Evolutionary conservation across 2,797 vertebrate genomes (phyloP).

Genomic region (Cheirogaleus major): DNA sequence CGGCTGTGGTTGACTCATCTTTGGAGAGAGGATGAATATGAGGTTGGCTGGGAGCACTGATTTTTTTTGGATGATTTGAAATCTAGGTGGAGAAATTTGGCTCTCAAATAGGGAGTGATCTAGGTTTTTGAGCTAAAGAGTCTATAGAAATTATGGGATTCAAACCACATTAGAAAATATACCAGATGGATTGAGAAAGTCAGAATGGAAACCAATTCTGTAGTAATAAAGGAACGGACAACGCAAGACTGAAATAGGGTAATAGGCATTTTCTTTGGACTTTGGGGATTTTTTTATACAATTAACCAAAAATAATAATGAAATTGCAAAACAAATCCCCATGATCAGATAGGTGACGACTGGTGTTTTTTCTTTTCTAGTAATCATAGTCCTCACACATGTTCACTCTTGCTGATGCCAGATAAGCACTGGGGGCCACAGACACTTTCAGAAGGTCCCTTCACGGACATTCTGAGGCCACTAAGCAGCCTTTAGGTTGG

Average conservation of each 20-base stretch:
- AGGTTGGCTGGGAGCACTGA: not conserved
- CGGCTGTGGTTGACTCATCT: not conserved
- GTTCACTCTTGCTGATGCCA: accelerated
- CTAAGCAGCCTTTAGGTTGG: not conserved
- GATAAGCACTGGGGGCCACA: too few relatives aligned
- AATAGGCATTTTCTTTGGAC: not conserved
- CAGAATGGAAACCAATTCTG: not conserved
- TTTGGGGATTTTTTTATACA: not conserved
- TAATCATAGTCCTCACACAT: not conserved
- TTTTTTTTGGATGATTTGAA: not conserved
- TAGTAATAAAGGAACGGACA: not conserved
- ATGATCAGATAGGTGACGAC: not conserved
- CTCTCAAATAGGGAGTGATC: constrained; percentile 20
- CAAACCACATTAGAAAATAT: not conserved
- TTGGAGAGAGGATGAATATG: not conserved
- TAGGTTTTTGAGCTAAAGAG: not conserved
- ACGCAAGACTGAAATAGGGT: not conserved
- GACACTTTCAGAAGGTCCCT: not conserved
- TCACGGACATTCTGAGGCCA: not conserved
- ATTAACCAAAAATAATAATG: not conserved
- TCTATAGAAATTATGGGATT: not conserved
- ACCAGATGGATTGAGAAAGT: not conserved
- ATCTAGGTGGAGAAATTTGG: not conserved
- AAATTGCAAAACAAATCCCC: not conserved
- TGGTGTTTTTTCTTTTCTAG: not conserved